These are phyloP conservation scores for Tragopan temminckii DNA, from an alignment of 2,797 vertebrate species.

Conservation along the genomic window DNA sequence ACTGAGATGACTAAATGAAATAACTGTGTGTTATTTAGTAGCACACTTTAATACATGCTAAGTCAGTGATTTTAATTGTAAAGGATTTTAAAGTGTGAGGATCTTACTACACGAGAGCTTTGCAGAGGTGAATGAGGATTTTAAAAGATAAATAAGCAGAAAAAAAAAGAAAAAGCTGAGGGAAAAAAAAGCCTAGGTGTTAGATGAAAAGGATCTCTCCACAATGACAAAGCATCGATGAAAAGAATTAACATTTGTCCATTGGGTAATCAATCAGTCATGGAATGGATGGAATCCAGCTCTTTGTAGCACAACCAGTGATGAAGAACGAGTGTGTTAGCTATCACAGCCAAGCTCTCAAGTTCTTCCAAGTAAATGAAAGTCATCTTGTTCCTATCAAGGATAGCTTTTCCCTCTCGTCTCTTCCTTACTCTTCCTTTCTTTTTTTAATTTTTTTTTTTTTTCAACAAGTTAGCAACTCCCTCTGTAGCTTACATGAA, in stretches of 20 bases:
- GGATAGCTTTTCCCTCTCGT: not conserved
- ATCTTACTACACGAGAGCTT: constrained; percentile 67
- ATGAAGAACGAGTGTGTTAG: constrained; percentile 86
- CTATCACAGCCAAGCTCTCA: constrained; percentile 81
- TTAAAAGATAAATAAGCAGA: constrained; percentile 79
- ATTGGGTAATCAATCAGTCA: constrained; percentile 91
- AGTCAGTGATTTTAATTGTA: constrained; percentile 52
- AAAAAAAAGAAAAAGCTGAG: not conserved
- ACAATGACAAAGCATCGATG: constrained; percentile 81
- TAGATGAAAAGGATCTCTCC: constrained; percentile 81
- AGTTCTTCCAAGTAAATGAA: constrained; percentile 78
- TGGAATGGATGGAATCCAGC: constrained; percentile 92
- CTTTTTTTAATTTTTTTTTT: no score
- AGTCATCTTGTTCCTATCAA: constrained; percentile 89
- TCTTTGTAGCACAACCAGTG: constrained; percentile 81
- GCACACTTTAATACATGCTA: constrained; percentile 35
- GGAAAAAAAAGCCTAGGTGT: constrained; percentile 72
- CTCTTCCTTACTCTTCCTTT: not conserved
- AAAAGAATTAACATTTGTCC: constrained; percentile 97
- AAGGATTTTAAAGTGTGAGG: constrained; percentile 23
- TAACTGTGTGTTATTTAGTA: constrained; percentile 61
- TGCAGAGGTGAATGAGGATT: constrained; percentile 76
- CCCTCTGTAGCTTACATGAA: constrained; percentile 1
- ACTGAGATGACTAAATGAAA: constrained; percentile 54
- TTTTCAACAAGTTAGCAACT: constrained; percentile 43